Evolutionary conservation across 2,888 invertebrate species (phyloP).

Genomic region (Diplolepis rosae): DNA sequence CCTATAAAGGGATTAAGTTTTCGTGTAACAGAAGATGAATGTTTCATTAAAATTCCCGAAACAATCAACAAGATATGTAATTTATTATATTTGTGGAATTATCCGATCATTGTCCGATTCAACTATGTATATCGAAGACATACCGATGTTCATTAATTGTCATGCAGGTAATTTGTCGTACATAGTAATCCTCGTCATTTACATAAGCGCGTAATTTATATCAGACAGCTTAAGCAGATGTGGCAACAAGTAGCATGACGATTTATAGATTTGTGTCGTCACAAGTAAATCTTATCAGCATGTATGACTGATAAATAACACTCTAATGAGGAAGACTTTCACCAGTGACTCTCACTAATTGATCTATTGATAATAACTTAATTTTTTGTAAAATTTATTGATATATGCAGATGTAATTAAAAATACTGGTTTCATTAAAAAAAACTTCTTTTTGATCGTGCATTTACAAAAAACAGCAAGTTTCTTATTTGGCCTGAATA

Average conservation of each 20-base stretch:
- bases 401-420: too few relatives aligned
- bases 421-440: too few relatives aligned
- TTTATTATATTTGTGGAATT: not conserved
- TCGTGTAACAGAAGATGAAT: not conserved
- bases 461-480: too few relatives aligned
- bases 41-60: not conserved
- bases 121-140: not conserved
- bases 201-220: not conserved
- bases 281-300: not conserved
- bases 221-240: not conserved
- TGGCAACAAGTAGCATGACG: not conserved
- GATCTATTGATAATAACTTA: too few relatives aligned
- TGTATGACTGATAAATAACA: not conserved
- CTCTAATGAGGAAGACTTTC: not conserved
- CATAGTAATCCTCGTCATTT: not conserved
- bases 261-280: not conserved
- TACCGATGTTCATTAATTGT: not conserved
- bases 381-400: too few relatives aligned
- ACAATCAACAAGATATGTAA: not conserved
- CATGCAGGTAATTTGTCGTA: not conserved
- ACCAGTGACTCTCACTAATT: too few relatives aligned
- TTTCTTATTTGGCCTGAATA: too few relatives aligned
- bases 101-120: not conserved
- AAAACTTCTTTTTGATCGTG: too few relatives aligned
- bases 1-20: not conserved